A percentile compares a stretch with the other conserved stretches of the same genome.
phyloP scores from a whole-genome alignment of 1,140 invertebrate genomes.

The Stegodyphus dumicola region DNA sequence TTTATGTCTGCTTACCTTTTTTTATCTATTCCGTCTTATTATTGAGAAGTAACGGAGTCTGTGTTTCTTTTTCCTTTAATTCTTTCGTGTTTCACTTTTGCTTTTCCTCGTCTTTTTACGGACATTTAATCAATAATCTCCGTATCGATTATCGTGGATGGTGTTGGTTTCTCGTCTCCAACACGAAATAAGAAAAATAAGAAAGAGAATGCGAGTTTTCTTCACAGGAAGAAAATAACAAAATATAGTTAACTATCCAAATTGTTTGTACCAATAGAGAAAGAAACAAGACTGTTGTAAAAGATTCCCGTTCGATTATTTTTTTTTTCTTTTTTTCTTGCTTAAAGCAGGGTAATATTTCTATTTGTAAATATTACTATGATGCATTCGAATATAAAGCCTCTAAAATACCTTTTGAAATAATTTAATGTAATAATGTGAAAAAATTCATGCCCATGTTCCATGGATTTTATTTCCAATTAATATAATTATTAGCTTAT shows the following conservation, averaged over 20 bases:
- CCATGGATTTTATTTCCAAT: too few relatives aligned
- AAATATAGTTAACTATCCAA: constrained; percentile 34
- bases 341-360: not conserved
- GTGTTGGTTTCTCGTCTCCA: constrained; percentile 39
- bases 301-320: not conserved
- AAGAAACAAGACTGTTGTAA: not conserved
- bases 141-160: constrained; percentile 29
- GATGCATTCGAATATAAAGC: not conserved
- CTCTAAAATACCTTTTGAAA: not conserved
- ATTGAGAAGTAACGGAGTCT: not conserved
- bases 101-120: constrained; percentile 18
- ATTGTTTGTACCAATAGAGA: constrained; percentile 16
- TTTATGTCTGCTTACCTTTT: not conserved
- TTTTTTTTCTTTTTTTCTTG: not conserved
- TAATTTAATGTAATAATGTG: too few relatives aligned
- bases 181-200: constrained; percentile 19
- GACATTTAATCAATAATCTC: constrained; percentile 39
- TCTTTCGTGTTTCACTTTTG: constrained; percentile 32
- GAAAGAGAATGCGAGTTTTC: not conserved
- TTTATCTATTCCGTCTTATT: not conserved
- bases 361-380: not conserved
- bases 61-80: not conserved
- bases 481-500: too few relatives aligned
- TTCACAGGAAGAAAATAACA: constrained; percentile 11
- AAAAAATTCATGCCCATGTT: too few relatives aligned